Base-by-base conservation (phyloP, 2,888 invertebrate genomes). In the Trissolcus brochymenae region DNA sequence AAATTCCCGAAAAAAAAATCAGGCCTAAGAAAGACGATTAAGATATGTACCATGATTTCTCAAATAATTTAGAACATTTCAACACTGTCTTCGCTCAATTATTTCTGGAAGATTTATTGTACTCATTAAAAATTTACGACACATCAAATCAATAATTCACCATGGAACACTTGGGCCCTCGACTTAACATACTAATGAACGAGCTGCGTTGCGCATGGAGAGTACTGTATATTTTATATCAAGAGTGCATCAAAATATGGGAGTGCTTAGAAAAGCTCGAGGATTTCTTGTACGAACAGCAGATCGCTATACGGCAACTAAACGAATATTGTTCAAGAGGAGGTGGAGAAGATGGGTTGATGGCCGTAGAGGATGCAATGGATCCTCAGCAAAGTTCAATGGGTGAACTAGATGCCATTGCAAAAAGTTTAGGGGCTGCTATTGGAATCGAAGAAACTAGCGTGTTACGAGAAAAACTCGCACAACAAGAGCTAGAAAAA, bases 181-280 rank as follows among this genome's bases (percentile, higher is more conserved):
- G 96, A 41, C 92, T 97, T 76, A 95, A 94, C 85, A 94, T 96
- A 83, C 92, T 97, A 13, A 81, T 81, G 76, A 97, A 97, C 89
- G 95, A 97, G 90, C 91, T 97, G 56, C 95, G 96, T 86, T 96
- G 96, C 87, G 97, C 97, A 16, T 97, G 97, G 97, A 92, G 96
- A 80, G 96, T 97, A 2, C 91, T 97, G 67, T 97, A 97, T 87
- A 91, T 97, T 62, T 92, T 97, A 40, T 96, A 96, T 46, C 95
- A 95, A 85, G 97, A 97, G 87, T 97, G 97, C 85, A 95, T 96
- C 62, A 95, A 96, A 88, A 97, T 97, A 95, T 97, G 97, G 96
- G 95, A 95, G 85, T 91, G 96, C 53, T 90, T 97, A 75, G 97
- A 97, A 86, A 95, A 96, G 88, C 90, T 97, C 29, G 97, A 97